phyloP scores from a whole-genome alignment of 2,113 vertebrate genomes.

The Nanorana parkeri region DNA sequence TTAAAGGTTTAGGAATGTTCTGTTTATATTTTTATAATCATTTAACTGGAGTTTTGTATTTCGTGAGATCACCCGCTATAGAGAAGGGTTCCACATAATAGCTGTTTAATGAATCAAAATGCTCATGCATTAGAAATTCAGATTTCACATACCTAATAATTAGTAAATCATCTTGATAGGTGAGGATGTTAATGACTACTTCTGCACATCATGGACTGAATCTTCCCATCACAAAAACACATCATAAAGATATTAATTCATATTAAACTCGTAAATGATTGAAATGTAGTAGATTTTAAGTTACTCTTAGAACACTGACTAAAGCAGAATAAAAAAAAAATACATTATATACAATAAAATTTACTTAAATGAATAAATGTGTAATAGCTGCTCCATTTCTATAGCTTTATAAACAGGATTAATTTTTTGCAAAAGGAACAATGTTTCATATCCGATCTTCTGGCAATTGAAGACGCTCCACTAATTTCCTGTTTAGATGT shows the following conservation, averaged over 20 bases:
- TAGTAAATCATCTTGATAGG: constrained; percentile 7
- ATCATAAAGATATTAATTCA: neutral
- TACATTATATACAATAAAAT: neutral
- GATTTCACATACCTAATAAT: constrained; percentile 23
- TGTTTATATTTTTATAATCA: neutral
- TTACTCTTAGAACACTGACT: neutral
- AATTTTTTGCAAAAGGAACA: neutral
- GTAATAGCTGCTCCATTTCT: neutral
- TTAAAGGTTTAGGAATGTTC: too few relatives aligned
- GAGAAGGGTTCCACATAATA: neutral
- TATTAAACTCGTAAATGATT: neutral
- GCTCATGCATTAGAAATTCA: constrained; percentile 18
- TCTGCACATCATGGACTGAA: constrained; percentile 9
- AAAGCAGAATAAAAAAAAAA: neutral
- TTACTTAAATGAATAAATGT: too few relatives aligned
- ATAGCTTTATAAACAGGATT: neutral
- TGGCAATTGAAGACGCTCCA: constrained; percentile 45
- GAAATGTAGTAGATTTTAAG: neutral
- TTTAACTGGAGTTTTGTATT: neutral
- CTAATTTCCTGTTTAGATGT: constrained; percentile 80
- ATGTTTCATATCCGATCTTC: constrained; percentile 32
- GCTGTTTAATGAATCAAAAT: constrained; percentile 16
- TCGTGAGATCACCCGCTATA: neutral
- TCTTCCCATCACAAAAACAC: constrained; percentile 12
- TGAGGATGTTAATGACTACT: neutral